Conservation (phyloP, 2,797 vertebrate species). For the Antrozous pallidus region DNA sequence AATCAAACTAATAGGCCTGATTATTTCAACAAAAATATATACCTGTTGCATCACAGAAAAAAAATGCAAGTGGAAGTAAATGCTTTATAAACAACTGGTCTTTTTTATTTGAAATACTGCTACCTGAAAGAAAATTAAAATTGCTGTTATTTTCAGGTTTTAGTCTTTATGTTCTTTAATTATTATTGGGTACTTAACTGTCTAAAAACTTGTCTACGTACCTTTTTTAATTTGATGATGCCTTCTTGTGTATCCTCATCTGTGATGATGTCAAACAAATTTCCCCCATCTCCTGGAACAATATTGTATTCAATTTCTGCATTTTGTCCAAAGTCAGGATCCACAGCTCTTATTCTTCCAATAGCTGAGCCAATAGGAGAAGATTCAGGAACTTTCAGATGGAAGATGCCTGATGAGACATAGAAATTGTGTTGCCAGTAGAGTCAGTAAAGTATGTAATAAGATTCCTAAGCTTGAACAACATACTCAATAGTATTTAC, state of each 20-base stretch:
- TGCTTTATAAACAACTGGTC: background rate
- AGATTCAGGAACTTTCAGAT: conserved; percentile 94
- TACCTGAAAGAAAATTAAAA: background rate
- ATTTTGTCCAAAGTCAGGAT: conserved; percentile 94
- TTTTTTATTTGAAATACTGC: background rate
- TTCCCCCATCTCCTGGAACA: conserved; percentile 95
- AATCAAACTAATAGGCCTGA: background rate
- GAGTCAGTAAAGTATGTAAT: background rate
- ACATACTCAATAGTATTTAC: background rate
- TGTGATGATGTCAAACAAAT: conserved; percentile 95
- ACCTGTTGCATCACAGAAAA: background rate
- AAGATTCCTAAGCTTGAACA: background rate
- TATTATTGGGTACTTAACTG: background rate
- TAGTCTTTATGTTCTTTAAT: background rate
- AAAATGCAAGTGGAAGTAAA: background rate
- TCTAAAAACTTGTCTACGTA: conserved; percentile 63
- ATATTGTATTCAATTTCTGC: conserved; percentile 98
- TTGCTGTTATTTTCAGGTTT: background rate
- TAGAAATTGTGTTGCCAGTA: conserved; percentile 25
- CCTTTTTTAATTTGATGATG: conserved; percentile 94
- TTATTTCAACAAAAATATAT: background rate
- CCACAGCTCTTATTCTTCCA: conserved; percentile 97
- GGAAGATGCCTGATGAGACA: conserved; percentile 91
- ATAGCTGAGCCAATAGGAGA: conserved; percentile 92
- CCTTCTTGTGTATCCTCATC: conserved; percentile 97